Conservation (phyloP, 2,113 vertebrate genomes). For the Elephantulus edwardii region DNA sequence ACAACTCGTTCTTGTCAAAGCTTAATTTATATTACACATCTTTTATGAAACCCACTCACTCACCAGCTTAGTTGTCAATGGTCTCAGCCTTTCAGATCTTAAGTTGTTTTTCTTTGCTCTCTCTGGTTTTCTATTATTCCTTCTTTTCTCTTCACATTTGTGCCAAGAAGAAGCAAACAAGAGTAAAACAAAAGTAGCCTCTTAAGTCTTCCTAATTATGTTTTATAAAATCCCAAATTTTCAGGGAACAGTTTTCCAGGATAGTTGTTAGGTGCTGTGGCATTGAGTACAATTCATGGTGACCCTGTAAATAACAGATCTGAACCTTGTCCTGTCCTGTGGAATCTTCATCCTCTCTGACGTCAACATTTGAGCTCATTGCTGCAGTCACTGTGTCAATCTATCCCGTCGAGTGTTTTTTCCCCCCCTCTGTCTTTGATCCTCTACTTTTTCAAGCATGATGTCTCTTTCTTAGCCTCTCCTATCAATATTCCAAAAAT, state of each 20-base stretch:
- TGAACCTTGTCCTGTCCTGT: too few relatives aligned
- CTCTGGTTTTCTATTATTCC: neutral
- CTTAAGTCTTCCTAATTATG: neutral
- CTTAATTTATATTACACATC: conserved; percentile 36
- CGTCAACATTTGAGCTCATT: too few relatives aligned
- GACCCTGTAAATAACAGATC: too few relatives aligned
- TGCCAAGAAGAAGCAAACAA: neutral
- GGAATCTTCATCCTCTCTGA: too few relatives aligned
- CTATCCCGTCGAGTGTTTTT: too few relatives aligned
- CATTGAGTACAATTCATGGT: too few relatives aligned
- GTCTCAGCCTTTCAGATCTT: neutral
- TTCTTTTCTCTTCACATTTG: neutral
- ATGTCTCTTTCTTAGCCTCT: too few relatives aligned
- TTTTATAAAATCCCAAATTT: conserved; percentile 29
- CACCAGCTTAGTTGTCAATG: conserved; percentile 13
- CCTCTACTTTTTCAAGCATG: too few relatives aligned
- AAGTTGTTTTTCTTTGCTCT: neutral
- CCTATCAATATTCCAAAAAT: too few relatives aligned
- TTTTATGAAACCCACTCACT: conserved; percentile 38
- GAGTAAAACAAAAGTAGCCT: neutral
- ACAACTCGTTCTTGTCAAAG: conserved; percentile 39
- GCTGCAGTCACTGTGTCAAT: too few relatives aligned
- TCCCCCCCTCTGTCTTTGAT: too few relatives aligned
- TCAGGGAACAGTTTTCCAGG: neutral
- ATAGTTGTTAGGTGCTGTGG: too few relatives aligned